Evolutionary conservation across 1,140 invertebrate genomes (phyloP).

Genomic region (Drosophila jambulina): DNA sequence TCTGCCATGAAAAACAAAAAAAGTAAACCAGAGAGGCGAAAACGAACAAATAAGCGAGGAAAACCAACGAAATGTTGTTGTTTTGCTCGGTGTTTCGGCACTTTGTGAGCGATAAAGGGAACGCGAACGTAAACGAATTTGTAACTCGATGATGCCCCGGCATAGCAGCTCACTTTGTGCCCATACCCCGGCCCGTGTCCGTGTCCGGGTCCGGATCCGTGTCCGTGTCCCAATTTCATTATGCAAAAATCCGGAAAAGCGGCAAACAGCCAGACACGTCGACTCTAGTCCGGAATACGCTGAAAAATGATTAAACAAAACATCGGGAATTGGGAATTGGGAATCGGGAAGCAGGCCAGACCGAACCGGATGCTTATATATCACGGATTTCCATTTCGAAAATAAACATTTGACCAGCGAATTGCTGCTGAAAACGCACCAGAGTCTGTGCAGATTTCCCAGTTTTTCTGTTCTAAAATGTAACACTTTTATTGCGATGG

Average conservation of each 20-base stretch:
- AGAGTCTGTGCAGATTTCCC: not conserved
- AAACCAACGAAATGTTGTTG: constrained; percentile 20
- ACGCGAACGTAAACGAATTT: constrained; percentile 64
- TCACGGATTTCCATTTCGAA: constrained; percentile 41
- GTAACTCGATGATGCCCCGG: constrained; percentile 54
- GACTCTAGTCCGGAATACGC: constrained; percentile 15
- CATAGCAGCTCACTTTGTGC: constrained; percentile 51
- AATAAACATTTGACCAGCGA: constrained; percentile 18
- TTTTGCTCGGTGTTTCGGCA: constrained; percentile 14
- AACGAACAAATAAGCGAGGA: constrained; percentile 10
- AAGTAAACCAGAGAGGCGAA: constrained; percentile 11
- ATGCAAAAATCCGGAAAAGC: constrained; percentile 53
- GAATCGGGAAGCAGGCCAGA: not conserved
- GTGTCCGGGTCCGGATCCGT: constrained; percentile 4
- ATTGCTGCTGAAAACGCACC: not conserved
- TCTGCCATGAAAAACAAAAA: constrained; percentile 58
- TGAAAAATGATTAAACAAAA: constrained; percentile 55
- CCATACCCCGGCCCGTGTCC: not conserved
- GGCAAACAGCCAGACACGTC: constrained; percentile 2
- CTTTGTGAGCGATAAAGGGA: constrained; percentile 37
- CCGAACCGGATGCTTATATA: constrained; percentile 34
- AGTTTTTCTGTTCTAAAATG: not conserved
- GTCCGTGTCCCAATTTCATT: constrained; percentile 56
- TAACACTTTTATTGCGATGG: not conserved
- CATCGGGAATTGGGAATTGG: constrained; percentile 3